Percentiles rank a stretch among this genome's conserved stretches.
phyloP scores from a whole-genome alignment of 2,888 invertebrate species.

The Drosophila stalkeri region DNA sequence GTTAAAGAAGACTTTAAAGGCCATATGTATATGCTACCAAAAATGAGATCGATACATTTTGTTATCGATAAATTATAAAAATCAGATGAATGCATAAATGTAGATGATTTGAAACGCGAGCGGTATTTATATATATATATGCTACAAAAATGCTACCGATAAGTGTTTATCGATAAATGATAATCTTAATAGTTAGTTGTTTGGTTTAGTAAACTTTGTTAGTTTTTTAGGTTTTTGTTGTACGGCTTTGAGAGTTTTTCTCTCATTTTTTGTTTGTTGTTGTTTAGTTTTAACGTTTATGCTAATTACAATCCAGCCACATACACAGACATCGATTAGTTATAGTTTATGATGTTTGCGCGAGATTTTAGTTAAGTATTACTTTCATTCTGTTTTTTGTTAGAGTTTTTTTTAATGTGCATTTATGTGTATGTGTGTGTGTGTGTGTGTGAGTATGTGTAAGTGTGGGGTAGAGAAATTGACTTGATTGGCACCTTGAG shows the following conservation, averaged over 20 bases:
- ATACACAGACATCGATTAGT: constrained; percentile 65
- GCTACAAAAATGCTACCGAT: constrained; percentile 39
- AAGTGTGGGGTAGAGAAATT: constrained; percentile 68
- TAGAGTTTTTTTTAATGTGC: constrained; percentile 36
- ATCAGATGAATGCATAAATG: not conserved
- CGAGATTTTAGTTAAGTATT: constrained; percentile 7
- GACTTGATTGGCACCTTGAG: constrained; percentile 85
- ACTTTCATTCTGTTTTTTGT: constrained; percentile 11
- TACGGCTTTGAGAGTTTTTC: constrained; percentile 17
- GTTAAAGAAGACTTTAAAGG: not conserved
- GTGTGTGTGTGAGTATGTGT: constrained; percentile 25
- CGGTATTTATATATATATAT: constrained; percentile 28
- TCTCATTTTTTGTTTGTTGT: constrained; percentile 12
- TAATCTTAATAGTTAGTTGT: constrained; percentile 60
- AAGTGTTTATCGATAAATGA: constrained; percentile 34
- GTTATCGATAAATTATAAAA: not conserved
- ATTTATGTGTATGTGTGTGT: constrained; percentile 17
- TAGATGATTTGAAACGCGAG: not conserved
- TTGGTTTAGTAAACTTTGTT: constrained; percentile 59
- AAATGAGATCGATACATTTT: constrained; percentile 17
- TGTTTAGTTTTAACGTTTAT: constrained; percentile 60
- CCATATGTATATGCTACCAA: constrained; percentile 37
- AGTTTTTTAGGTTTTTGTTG: constrained; percentile 47
- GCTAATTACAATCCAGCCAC: constrained; percentile 79
- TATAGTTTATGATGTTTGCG: constrained; percentile 51